These are phyloP conservation scores for Mactra quadrangularis DNA, from an alignment of 1,140 invertebrate genomes.

Conservation along the genomic window DNA sequence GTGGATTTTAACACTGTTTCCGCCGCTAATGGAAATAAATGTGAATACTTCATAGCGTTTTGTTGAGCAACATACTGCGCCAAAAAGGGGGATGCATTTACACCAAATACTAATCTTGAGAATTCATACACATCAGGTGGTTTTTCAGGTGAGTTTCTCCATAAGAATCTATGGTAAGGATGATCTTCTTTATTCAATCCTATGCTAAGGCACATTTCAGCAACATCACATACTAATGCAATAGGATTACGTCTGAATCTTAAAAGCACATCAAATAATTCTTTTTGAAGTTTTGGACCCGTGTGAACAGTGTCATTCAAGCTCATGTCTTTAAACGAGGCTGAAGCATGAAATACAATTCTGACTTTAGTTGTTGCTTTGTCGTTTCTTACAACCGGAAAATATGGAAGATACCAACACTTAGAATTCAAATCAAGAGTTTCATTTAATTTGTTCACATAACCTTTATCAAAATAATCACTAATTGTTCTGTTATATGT, in stretches of 20 bases:
- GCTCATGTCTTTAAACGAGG: conserved; percentile 14
- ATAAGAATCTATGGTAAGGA: conserved; percentile 49
- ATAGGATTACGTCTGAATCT: conserved; percentile 65
- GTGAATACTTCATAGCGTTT: not conserved
- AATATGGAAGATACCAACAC: conserved; percentile 59
- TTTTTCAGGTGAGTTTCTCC: not conserved
- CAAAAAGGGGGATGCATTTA: conserved; percentile 56
- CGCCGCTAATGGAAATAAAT: conserved; percentile 11
- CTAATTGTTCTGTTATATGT: conserved; percentile 14
- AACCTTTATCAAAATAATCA: not conserved
- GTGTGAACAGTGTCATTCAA: conserved; percentile 62
- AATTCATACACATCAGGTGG: conserved; percentile 24
- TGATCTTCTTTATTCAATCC: conserved; percentile 25
- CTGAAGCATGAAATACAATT: conserved; percentile 61
- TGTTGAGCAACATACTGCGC: conserved; percentile 45
- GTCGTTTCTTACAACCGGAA: conserved; percentile 43
- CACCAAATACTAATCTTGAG: conserved; percentile 42
- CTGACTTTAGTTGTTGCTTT: conserved; percentile 61
- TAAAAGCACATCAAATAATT: conserved; percentile 62
- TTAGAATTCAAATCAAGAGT: no score
- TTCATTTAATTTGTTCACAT: no score
- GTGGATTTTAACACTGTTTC: conserved; percentile 35
- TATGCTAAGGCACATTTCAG: conserved; percentile 60
- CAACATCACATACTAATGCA: conserved; percentile 59
- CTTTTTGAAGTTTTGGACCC: conserved; percentile 81